phyloP scores from a whole-genome alignment of 2,888 invertebrate species.

The Drosophila neonasuta region DNA sequence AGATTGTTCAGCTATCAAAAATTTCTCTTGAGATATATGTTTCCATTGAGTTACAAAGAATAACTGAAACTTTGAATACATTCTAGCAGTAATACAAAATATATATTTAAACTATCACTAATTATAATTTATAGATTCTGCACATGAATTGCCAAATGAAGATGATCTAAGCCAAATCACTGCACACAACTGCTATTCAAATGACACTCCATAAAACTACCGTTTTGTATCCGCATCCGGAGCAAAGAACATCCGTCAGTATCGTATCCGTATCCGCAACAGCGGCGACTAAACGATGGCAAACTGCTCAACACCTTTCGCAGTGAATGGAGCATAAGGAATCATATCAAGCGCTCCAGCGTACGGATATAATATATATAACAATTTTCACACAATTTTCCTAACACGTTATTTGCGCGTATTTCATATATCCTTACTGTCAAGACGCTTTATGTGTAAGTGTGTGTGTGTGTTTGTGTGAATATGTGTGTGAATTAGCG shows the following conservation, averaged over 20 bases:
- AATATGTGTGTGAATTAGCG: conserved; percentile 71
- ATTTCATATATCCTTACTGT: conserved; percentile 71
- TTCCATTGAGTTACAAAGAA: too few species aligned
- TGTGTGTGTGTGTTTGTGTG: conserved; percentile 25
- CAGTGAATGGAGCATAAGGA: conserved; percentile 72
- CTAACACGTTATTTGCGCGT: conserved; percentile 75
- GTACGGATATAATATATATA: conserved; percentile 75
- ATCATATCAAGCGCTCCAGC: conserved; percentile 66
- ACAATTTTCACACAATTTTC: conserved; percentile 77
- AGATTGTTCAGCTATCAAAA: too few species aligned
- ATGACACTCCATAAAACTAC: conserved; percentile 40
- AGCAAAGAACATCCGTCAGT: conserved; percentile 10
- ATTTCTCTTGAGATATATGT: too few species aligned
- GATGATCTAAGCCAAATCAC: not conserved
- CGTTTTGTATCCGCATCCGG: conserved; percentile 19
- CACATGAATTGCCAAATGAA: not conserved
- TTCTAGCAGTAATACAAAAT: too few species aligned
- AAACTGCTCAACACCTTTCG: conserved; percentile 68
- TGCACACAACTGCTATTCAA: conserved; percentile 17
- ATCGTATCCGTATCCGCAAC: conserved; percentile 22
- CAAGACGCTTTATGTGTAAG: conserved; percentile 32
- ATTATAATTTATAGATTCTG: too few species aligned
- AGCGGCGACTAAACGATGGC: conserved; percentile 37
- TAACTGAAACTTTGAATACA: too few species aligned
- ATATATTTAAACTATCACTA: too few species aligned